Evolutionary conservation across 2,797 vertebrate genomes (phyloP), one percentile per base, ranked within the genome.

Genomic region (Phoebastria nigripes): DNA sequence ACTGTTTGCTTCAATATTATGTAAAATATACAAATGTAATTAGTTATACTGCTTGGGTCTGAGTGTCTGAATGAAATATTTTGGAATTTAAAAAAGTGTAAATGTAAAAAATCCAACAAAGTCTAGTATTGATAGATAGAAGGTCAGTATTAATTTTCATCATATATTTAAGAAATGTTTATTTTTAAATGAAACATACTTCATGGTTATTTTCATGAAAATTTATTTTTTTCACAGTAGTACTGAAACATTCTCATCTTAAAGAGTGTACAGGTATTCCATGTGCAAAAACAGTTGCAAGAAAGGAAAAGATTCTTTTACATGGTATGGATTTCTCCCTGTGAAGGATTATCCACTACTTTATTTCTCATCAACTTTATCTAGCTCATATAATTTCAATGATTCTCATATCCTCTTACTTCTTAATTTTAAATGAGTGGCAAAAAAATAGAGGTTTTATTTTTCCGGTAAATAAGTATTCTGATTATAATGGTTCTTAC

Each of bases 181-280:
- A 20, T n/a, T 79, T 59, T 80, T 6, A 24, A 66, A 67, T 63
- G 39, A 76, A 89, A 15, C 9, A 46, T 33, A 22, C 28, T 58
- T 82, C 9, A 31, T 59, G 10, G 2, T 4, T 74, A 5, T 51
- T 67, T 77, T 59, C 4, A 28, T 6, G 2, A 26, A 47, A 51
- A 70, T 29, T 10, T 19, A 15, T 15, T 69, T 69, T 61, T 69
- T 62, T 56, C 41, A 16, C 8, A 11, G 3, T 35, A 8, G 0
- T 79, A 66, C 21, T 29, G 44, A n/a, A 4, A 41, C 1, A 0
- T 49, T 58, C 7, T n/a, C 1, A 1, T 77, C 44, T 35, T 69
- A 21, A 59, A 51, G 7, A 46, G 5, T 72, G 6, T 15, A 31
- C 55, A 69, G 11, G 39, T 41, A 58, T 19, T 15, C 26, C 8